These are phyloP conservation scores for Xenus cinereus DNA, from an alignment of 2,113 vertebrate genomes.

Conservation along the genomic window DNA sequence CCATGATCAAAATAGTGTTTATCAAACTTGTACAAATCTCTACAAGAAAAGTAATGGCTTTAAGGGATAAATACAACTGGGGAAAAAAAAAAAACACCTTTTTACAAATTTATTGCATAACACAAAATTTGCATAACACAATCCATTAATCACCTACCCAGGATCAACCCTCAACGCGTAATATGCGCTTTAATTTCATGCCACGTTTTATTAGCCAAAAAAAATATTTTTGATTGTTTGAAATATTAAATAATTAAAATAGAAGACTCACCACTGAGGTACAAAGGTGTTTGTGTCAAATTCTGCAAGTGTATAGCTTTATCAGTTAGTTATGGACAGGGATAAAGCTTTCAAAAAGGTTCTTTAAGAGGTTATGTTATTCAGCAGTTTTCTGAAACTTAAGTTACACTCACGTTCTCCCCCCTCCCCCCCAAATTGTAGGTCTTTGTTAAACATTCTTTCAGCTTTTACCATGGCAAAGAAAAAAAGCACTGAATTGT, in stretches of 20 bases:
- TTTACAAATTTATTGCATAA: background rate
- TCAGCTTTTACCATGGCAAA: conserved; percentile 19
- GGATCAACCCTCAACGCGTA: background rate
- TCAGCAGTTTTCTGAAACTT: conserved; percentile 34
- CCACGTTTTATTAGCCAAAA: background rate
- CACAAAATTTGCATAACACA: background rate
- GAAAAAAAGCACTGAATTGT: background rate
- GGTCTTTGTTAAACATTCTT: conserved; percentile 49
- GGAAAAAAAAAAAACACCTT: background rate
- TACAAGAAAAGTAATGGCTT: background rate
- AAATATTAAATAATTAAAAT: conserved; percentile 21
- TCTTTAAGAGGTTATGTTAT: background rate
- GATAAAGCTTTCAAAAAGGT: background rate
- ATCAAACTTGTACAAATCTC: background rate
- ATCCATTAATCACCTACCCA: fast-evolving
- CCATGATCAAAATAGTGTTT: background rate
- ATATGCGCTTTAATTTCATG: background rate
- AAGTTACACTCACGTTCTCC: background rate
- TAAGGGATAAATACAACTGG: background rate
- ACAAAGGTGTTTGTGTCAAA: background rate
- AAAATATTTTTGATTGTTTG: background rate
- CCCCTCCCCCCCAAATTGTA: background rate
- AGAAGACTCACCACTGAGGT: background rate
- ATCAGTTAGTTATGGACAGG: background rate
- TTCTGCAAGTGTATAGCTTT: background rate